Conservation (phyloP, 2,888 invertebrate species). For the Drosophila birchii region DNA sequence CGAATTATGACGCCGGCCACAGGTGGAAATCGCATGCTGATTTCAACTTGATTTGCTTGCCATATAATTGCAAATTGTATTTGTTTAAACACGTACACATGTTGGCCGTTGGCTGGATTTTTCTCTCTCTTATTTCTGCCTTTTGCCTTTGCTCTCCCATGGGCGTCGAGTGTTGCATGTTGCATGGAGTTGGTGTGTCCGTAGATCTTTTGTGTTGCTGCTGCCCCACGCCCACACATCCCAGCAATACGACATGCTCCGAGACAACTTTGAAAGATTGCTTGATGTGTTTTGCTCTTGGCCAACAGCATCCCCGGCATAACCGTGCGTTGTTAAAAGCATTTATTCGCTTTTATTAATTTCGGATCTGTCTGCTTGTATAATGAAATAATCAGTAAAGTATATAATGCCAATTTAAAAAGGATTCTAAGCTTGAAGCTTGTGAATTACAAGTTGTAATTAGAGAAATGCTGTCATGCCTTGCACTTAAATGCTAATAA, state of each 20-base stretch:
- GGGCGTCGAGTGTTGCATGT: slow-evolving; percentile 73
- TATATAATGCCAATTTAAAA: slow-evolving; percentile 1
- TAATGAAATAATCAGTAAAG: slow-evolving; percentile 64
- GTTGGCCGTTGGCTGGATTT: slow-evolving; percentile 23
- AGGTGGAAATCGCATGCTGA: slow-evolving; percentile 79
- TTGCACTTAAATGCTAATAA: neutral
- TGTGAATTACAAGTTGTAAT: neutral
- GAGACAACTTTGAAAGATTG: slow-evolving; percentile 67
- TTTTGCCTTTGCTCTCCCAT: slow-evolving; percentile 31
- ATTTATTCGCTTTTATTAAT: slow-evolving; percentile 37
- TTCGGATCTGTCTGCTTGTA: slow-evolving; percentile 37
- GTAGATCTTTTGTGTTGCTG: slow-evolving; percentile 49
- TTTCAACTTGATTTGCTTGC: slow-evolving; percentile 80
- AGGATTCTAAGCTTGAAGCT: neutral
- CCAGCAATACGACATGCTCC: slow-evolving; percentile 44
- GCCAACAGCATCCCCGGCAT: slow-evolving; percentile 22
- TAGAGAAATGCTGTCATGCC: neutral
- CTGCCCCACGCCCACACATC: slow-evolving; percentile 66
- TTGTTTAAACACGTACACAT: slow-evolving; percentile 77
- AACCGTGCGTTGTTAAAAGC: slow-evolving; percentile 53
- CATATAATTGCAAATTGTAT: slow-evolving; percentile 79
- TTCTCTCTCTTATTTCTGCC: slow-evolving; percentile 5
- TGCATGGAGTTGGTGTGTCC: slow-evolving; percentile 64
- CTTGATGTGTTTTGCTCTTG: slow-evolving; percentile 62
- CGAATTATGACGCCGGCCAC: slow-evolving; percentile 80